Evolutionary conservation across 2,113 vertebrate species (phyloP), one percentile per base, ranked within the genome.

Genomic region (Origma solitaria): DNA sequence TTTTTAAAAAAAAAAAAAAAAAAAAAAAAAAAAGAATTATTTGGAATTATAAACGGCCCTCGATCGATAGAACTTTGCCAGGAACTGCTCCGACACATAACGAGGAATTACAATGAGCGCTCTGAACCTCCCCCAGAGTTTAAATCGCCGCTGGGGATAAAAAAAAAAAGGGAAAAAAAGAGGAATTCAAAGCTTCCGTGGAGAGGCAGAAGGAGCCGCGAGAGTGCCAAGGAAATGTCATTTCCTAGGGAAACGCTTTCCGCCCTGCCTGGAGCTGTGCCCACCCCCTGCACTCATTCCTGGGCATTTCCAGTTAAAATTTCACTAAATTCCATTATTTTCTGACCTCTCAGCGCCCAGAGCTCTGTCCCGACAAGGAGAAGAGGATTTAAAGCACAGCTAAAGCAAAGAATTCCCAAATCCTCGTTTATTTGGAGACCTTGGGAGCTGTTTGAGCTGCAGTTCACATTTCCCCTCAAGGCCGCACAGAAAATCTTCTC

Each of bases 151-250:
- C 13, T 13, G 9, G 11, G 20, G 20, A 30, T 30, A 19, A n/a
- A 24, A 53, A 21, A 60, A 31, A n/a, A 16, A 27, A 21, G 7
- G 19, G 45, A 45, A 19, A 2, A 54, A 78, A 62, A 3, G 49
- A 58, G 33, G 44, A 54, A 86, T 51, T 30, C 8, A 35, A 30
- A 7, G 2, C 33, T 45, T 42, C 53, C 35, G 6, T 5, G 42
- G 4, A 4, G 24, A 35, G 56, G 49, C 51, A 61, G 56, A 47
- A 73, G 0, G 2, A 62, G n/a, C n/a, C 71, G 9, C 7, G 2
- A 6, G 33, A 0, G 13, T 50, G 58, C 80, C 85, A 58, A 37
- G 73, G 37, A 37, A 79, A 42, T 50, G 35, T 13, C 25, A 35
- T 3, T 56, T 69, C 72, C 64, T 17, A 7, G 3, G 0, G 20